Conservation (phyloP, 2,113 vertebrate species). For the Hippocampus guttulatus region DNA sequence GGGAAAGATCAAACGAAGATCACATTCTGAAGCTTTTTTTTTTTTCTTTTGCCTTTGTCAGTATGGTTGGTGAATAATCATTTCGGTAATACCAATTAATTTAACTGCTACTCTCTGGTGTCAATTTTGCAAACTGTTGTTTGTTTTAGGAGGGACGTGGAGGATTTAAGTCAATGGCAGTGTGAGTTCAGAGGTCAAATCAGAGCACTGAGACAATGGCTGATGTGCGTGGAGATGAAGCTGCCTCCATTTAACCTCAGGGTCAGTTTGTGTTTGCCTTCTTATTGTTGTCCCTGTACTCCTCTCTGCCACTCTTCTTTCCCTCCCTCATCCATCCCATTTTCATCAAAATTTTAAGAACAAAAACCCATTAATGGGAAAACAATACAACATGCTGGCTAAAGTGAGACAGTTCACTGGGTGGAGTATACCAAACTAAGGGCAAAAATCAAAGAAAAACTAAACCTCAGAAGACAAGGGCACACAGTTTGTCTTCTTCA, state of each 20-base stretch:
- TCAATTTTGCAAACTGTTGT: background rate
- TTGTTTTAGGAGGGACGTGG: slow-evolving; percentile 49
- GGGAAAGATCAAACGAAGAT: too few species aligned
- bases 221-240: slow-evolving; percentile 75
- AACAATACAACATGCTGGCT: too few species aligned
- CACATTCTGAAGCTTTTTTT: too few species aligned
- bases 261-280: slow-evolving; percentile 56
- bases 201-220: slow-evolving; percentile 75
- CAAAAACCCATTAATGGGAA: too few species aligned
- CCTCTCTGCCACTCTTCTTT: background rate
- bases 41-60: background rate
- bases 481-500: too few species aligned
- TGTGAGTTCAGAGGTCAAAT: slow-evolving; percentile 77
- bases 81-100: background rate
- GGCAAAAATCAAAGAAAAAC: too few species aligned
- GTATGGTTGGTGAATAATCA: background rate
- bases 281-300: background rate
- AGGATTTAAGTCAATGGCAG: slow-evolving; percentile 63
- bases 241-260: slow-evolving; percentile 55
- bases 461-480: too few species aligned
- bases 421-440: too few species aligned
- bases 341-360: background rate
- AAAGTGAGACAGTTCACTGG: too few species aligned
- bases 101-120: background rate
- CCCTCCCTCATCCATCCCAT: background rate